Conservation (phyloP, 2,113 vertebrate genomes). For the Camelus dromedarius region DNA sequence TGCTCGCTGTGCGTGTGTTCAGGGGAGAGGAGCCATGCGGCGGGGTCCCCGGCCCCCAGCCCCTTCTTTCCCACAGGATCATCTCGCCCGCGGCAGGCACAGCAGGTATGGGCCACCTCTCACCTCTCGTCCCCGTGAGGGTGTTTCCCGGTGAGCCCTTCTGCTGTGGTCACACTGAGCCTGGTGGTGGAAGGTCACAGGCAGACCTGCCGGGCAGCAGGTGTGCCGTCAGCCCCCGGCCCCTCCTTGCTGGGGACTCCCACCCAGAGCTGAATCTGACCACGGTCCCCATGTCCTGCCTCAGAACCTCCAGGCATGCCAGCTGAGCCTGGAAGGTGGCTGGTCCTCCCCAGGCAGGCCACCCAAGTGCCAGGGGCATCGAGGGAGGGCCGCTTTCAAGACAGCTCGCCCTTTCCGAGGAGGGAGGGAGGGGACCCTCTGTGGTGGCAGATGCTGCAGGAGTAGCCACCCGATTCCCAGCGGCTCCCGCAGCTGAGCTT, state of each 20-base stretch:
- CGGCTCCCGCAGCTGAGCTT: neutral
- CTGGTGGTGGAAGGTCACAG: too few species aligned
- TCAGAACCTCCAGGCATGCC: neutral
- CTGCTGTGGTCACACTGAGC: neutral
- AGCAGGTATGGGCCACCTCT: fast-evolving
- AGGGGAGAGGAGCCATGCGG: neutral
- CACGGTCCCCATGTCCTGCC: neutral
- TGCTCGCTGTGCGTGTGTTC: too few species aligned
- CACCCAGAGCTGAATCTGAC: neutral
- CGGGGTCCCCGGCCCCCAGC: neutral
- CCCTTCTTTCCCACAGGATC: neutral
- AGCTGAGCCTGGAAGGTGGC: neutral
- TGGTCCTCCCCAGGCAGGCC: neutral
- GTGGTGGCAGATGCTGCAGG: neutral
- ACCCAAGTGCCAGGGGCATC: neutral
- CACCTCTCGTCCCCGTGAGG: neutral
- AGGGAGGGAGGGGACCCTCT: neutral
- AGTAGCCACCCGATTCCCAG: neutral
- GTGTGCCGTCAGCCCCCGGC: neutral
- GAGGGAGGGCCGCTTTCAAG: neutral
- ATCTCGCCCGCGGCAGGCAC: fast-evolving
- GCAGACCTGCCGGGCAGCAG: neutral
- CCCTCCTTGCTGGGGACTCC: neutral
- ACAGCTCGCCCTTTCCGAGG: neutral
- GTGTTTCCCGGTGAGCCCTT: neutral